Conservation (phyloP, 1,140 invertebrate species). For the Temnothorax longispinosus region DNA sequence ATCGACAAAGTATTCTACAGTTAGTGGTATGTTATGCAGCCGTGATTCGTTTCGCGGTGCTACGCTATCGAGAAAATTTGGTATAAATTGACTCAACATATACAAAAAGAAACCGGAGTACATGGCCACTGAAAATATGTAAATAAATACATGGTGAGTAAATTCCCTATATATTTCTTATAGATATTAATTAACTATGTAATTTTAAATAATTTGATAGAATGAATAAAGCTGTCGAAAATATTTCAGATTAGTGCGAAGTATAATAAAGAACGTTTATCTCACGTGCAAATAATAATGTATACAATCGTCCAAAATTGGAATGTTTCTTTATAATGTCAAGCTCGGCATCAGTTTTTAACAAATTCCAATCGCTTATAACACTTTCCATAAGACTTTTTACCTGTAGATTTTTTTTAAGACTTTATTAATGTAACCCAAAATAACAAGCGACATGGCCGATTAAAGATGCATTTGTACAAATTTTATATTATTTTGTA, state of each 20-base stretch:
- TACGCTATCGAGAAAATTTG: constrained; percentile 39
- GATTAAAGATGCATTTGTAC: too few relatives aligned
- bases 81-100: constrained; percentile 8
- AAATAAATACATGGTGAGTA: background rate
- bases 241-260: background rate
- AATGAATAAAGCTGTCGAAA: background rate
- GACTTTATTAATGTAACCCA: background rate
- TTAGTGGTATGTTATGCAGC: constrained; percentile 6
- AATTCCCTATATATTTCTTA: background rate
- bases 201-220: background rate
- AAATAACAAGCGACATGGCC: too few relatives aligned
- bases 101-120: constrained; percentile 16
- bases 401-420: background rate
- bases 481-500: background rate
- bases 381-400: constrained; percentile 24
- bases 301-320: constrained; percentile 5
- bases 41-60: constrained; percentile 30
- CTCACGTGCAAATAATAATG: constrained; percentile 21
- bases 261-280: background rate
- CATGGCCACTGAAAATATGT: background rate
- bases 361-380: constrained; percentile 18
- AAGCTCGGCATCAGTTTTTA: constrained; percentile 21
- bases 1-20: constrained; percentile 37
- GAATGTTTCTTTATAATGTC: constrained; percentile 44
- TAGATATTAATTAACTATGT: background rate